A percentile compares a stretch with the other conserved stretches of the same genome.
phyloP scores from a whole-genome alignment of 2,888 invertebrate genomes.

The Catonia carolina region DNA sequence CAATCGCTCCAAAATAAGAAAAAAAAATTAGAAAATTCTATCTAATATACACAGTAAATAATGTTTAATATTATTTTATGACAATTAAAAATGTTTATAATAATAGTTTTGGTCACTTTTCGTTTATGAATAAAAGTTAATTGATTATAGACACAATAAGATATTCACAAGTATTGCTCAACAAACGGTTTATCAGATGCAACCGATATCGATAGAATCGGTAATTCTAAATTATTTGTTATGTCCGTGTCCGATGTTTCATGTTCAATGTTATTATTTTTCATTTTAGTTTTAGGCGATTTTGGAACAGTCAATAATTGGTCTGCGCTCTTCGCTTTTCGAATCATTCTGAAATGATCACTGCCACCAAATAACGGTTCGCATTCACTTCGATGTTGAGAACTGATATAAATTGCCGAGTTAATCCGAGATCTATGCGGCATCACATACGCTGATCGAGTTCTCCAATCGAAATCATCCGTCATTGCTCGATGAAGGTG shows the following conservation, averaged over 20 bases:
- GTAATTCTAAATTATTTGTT: slow-evolving; percentile 12
- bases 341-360: not conserved
- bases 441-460: slow-evolving; percentile 10
- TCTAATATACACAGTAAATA: too few species aligned
- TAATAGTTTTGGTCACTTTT: too few species aligned
- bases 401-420: slow-evolving; percentile 69
- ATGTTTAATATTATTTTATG: too few species aligned
- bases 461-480: slow-evolving; percentile 28
- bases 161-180: slow-evolving; percentile 14
- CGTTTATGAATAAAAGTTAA: too few species aligned
- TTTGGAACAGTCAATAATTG: not conserved
- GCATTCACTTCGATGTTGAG: slow-evolving; percentile 3
- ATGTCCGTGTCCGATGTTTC: not conserved
- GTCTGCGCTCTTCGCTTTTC: slow-evolving; percentile 9
- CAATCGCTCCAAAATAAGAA: too few species aligned
- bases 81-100: too few species aligned
- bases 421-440: slow-evolving; percentile 65
- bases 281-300: too few species aligned
- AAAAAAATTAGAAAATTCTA: too few species aligned
- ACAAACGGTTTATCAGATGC: slow-evolving; percentile 13
- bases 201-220: slow-evolving; percentile 8
- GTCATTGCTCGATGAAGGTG: slow-evolving; percentile 44
- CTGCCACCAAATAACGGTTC: slow-evolving; percentile 6
- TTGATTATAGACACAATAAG: too few species aligned
- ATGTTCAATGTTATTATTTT: too few species aligned